Conservation (phyloP, 2,113 vertebrate species). For the Gasterosteus nipponicus region DNA sequence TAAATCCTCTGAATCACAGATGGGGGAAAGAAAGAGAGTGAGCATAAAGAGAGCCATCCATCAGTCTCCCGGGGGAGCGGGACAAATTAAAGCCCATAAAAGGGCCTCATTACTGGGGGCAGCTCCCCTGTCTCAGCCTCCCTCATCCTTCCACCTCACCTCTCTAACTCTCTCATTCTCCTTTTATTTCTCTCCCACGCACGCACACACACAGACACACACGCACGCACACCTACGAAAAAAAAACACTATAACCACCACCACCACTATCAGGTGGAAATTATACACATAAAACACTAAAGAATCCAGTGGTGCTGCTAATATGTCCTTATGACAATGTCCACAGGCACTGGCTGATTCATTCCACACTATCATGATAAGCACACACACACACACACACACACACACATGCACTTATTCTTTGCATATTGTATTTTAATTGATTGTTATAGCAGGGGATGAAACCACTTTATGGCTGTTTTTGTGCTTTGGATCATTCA, state of each 20-base stretch:
- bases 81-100: conserved; percentile 80
- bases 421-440: conserved; percentile 79
- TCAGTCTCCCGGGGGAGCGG: conserved; percentile 73
- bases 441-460: conserved; percentile 76
- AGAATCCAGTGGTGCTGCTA: conserved; percentile 67
- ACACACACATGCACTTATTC: conserved; percentile 25
- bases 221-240: conserved; percentile 42
- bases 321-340: conserved; percentile 80
- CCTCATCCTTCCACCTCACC: conserved; percentile 70
- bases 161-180: conserved; percentile 51
- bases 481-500: conserved; percentile 64
- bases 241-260: conserved; percentile 58
- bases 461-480: conserved; percentile 68
- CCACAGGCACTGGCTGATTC: conserved; percentile 76
- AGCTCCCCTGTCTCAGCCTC: conserved; percentile 75
- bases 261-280: conserved; percentile 67
- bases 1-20: conserved; percentile 82
- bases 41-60: conserved; percentile 74
- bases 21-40: conserved; percentile 72
- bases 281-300: conserved; percentile 71
- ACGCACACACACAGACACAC: conserved; percentile 39
- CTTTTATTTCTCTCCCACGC: conserved; percentile 10
- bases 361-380: conserved; percentile 51
- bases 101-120: conserved; percentile 78
- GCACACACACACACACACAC: neutral